Conservation (phyloP, 2,113 vertebrate species). For the Halichoeres trimaculatus region DNA sequence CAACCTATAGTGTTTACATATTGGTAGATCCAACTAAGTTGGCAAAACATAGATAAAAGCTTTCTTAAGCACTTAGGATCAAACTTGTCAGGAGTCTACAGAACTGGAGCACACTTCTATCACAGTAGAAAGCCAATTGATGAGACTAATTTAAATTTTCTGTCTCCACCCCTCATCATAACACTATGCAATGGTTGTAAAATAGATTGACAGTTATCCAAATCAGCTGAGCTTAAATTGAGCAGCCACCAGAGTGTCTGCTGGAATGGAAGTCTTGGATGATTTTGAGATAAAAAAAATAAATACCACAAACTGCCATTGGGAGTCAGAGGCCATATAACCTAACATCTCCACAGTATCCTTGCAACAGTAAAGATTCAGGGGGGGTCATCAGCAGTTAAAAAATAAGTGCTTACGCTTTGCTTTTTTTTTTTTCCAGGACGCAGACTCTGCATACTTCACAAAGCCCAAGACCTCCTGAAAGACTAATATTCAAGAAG, state of each 20-base stretch:
- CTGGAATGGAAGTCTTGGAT: conserved; percentile 5
- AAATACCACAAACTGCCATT: neutral
- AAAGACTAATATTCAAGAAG: conserved; percentile 41
- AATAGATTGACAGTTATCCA: too few species aligned
- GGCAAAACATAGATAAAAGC: too few species aligned
- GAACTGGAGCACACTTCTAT: too few species aligned
- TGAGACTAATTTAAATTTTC: too few species aligned
- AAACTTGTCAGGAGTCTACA: too few species aligned
- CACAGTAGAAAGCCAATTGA: too few species aligned
- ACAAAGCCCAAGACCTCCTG: conserved; percentile 78
- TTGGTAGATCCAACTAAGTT: too few species aligned
- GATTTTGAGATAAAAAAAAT: neutral
- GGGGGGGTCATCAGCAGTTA: neutral
- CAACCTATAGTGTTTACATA: neutral
- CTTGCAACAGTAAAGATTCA: neutral
- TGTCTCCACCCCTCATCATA: too few species aligned
- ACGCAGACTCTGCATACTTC: conserved; percentile 89
- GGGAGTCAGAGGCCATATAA: neutral
- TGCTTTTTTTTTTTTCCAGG: conserved; percentile 78
- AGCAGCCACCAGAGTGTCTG: conserved; percentile 24
- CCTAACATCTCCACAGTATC: neutral
- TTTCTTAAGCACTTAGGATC: too few species aligned
- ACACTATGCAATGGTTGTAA: too few species aligned
- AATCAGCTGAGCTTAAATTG: conserved; percentile 16
- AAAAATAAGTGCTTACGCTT: conserved; percentile 1